phyloP scores from a whole-genome alignment of 35 echinoderm and acorn worm species.

The Hemicentrotus pulcherrimus region DNA sequence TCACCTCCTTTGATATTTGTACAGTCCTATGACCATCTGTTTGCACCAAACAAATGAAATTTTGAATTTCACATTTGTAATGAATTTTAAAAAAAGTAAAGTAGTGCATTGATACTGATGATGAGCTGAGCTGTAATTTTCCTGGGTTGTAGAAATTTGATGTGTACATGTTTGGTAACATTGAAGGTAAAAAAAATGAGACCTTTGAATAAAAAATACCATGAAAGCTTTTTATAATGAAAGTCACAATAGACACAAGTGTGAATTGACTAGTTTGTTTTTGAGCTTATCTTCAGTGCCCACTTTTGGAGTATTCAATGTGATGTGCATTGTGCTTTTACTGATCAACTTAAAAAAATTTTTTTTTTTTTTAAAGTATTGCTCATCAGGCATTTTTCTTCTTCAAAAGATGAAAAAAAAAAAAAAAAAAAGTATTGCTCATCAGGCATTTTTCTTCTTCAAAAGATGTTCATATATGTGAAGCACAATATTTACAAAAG shows the following conservation, averaged over 20 bases:
- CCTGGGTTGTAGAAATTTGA: conserved; percentile 10
- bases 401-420: too few species aligned
- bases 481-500: too few species aligned
- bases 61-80: conserved; percentile 6
- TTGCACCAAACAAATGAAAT: background rate
- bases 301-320: too few species aligned
- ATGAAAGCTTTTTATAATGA: conserved; percentile 13
- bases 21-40: background rate
- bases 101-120: background rate
- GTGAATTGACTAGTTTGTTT: background rate
- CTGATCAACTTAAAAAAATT: too few species aligned
- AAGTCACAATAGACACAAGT: background rate
- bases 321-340: too few species aligned
- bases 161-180: conserved; percentile 6
- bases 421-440: too few species aligned
- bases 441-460: too few species aligned
- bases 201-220: background rate
- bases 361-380: too few species aligned
- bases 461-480: too few species aligned
- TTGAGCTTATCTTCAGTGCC: too few species aligned
- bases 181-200: background rate
- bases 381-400: too few species aligned
- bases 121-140: background rate
- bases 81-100: background rate
- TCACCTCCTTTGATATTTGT: background rate